A percentile compares a stretch with the other conserved stretches of the same genome.
Conservation (phyloP, 2,888 invertebrate species). For the Cantharis flavilabris region DNA sequence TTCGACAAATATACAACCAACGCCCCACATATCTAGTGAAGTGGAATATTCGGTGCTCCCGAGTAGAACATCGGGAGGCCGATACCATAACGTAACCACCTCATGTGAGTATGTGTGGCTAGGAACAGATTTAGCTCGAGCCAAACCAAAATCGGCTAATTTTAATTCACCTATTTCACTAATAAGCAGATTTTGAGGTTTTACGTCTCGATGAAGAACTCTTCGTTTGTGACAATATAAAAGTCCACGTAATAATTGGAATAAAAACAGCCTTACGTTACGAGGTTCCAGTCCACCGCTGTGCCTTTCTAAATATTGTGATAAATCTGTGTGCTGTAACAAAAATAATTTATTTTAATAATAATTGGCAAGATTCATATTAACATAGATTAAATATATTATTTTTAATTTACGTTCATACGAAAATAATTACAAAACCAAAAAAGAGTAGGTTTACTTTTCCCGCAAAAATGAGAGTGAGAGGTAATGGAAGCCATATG, state of each 20-base stretch:
- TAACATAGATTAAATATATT: too few relatives aligned
- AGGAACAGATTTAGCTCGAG: conserved; percentile 97
- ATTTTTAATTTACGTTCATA: too few relatives aligned
- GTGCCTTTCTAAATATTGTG: conserved; percentile 97
- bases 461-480: too few relatives aligned
- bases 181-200: conserved; percentile 97
- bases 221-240: conserved; percentile 95
- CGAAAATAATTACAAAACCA: too few relatives aligned
- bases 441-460: too few relatives aligned
- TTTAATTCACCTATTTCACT: conserved; percentile 97
- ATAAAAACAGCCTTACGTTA: conserved; percentile 94
- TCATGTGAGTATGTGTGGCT: conserved; percentile 98
- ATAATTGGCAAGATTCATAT: too few relatives aligned
- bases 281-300: conserved; percentile 91
- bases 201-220: conserved; percentile 95
- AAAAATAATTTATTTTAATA: conserved; percentile 4
- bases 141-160: conserved; percentile 96
- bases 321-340: conserved; percentile 92
- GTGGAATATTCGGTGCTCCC: conserved; percentile 95
- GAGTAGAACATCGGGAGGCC: conserved; percentile 97
- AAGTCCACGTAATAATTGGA: conserved; percentile 94
- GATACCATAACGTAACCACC: conserved; percentile 97
- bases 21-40: conserved; percentile 96
- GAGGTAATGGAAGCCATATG: too few relatives aligned
- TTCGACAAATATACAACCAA: conserved; percentile 98